Evolutionary conservation across 2,113 vertebrate genomes (phyloP).

Genomic region (Bettongia penicillata): DNA sequence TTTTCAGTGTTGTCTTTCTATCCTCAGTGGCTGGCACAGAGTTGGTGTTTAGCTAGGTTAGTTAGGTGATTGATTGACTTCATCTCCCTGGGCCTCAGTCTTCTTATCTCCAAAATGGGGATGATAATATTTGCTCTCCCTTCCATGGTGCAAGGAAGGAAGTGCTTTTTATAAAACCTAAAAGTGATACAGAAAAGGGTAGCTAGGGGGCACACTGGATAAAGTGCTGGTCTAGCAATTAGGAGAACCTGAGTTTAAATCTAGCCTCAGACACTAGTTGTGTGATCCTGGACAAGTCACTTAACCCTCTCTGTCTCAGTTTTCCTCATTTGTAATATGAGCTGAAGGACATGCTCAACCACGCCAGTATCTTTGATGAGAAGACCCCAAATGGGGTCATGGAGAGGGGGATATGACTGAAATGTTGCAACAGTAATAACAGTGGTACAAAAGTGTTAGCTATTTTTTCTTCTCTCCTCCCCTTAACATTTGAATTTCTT

Average conservation of each 20-base stretch:
- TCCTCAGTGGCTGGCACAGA: not conserved
- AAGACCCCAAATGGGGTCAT: not conserved
- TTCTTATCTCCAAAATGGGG: not conserved
- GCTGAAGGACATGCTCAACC: not conserved
- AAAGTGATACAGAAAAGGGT: not conserved
- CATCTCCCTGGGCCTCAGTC: not conserved
- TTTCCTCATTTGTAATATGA: not conserved
- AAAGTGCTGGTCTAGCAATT: not conserved
- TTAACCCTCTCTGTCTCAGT: not conserved
- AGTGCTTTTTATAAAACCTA: not conserved
- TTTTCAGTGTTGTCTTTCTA: not conserved
- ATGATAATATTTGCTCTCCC: not conserved
- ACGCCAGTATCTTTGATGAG: not conserved
- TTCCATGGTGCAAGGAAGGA: not conserved
- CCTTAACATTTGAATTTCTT: not conserved
- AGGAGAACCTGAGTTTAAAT: not conserved
- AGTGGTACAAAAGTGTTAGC: too few species aligned
- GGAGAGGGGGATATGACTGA: not conserved
- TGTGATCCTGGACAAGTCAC: not conserved
- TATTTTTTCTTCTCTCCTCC: not conserved
- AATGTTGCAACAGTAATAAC: not conserved
- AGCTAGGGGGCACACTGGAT: not conserved
- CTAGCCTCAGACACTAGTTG: not conserved
- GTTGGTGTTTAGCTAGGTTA: not conserved
- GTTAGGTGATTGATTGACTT: not conserved